A percentile compares a stretch with the other conserved stretches of the same genome.
phyloP scores from a whole-genome alignment of 1,140 invertebrate species.

The Lamellibrachia luymesi region DNA sequence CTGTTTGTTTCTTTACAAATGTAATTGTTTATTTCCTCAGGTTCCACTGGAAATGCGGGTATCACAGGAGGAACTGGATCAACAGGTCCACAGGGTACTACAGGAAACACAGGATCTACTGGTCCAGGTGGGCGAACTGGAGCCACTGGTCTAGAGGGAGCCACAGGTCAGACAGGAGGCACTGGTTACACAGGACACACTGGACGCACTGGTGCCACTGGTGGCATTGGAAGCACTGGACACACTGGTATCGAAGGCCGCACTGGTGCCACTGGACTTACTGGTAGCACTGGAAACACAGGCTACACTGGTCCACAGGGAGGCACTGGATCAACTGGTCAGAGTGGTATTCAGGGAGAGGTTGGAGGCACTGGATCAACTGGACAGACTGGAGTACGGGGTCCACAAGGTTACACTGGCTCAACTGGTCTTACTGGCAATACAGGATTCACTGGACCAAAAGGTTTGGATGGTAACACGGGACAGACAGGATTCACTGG shows the following conservation, averaged over 20 bases:
- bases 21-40: not conserved
- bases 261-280: constrained; percentile 6
- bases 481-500: constrained; percentile 12
- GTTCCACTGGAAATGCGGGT: not conserved
- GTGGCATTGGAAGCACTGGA: constrained; percentile 10
- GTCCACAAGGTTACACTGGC: constrained; percentile 9
- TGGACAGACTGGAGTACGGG: constrained; percentile 7
- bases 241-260: not conserved
- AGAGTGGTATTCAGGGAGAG: not conserved
- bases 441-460: constrained; percentile 13
- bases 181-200: constrained; percentile 17
- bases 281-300: not conserved
- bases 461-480: not conserved
- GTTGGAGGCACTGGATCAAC: not conserved
- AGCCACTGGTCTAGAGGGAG: constrained; percentile 18
- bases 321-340: not conserved
- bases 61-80: constrained; percentile 1
- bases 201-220: constrained; percentile 17
- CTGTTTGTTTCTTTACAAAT: not conserved
- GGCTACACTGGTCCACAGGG: not conserved
- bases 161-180: constrained; percentile 23
- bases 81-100: constrained; percentile 13
- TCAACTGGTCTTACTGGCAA: not conserved
- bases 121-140: constrained; percentile 17
- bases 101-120: constrained; percentile 8